Evolutionary conservation across 2,888 invertebrate genomes (phyloP), one percentile per base, ranked within the genome.

Genomic region (Melanargia galathea): DNA sequence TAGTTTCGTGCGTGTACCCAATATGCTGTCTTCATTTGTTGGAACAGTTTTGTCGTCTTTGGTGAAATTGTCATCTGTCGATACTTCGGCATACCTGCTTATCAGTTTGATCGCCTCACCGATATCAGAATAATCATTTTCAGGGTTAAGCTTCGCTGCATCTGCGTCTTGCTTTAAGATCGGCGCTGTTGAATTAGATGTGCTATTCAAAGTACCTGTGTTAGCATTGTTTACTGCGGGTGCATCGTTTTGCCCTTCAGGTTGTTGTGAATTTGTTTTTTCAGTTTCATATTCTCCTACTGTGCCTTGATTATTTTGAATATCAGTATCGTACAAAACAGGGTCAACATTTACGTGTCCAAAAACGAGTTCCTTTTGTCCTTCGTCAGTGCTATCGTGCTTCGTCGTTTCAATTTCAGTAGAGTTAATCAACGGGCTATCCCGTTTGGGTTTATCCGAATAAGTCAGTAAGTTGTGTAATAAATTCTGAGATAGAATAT

Each of bases 51-150:
- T 87, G 71, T 83, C 79, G 70, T 87, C 84, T 82, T 88, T 90
- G 69, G 83, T 72, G 76, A 84, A 91, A 73, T 84, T 89, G 70
- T 91, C 91, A 70, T 91, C 91, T 38, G 91, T 91, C 30, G 90
- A 90, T 43, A 91, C 91, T 77, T 90, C 91, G 40, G 91, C 91
- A 73, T 88, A 91, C 67, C 91, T 82, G 72, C 91, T 91, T 70
- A 91, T 91, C 55, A 91, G 73, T 77, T 90, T 91, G 60, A 91
- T 90, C 66, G 91, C 90, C 79, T 91, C 90, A 65, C 90, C 90
- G 56, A 91, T 90, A 67, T 91, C 88, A 18, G 88, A 85, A 66
- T 90, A 91, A 72, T 91, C 91, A 63, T 81, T 87, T 79, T 91
- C 91, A 46, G 91, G 91, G 67, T 83, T 90, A 30, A 91, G 78